Base-by-base conservation (phyloP, 2,797 vertebrate genomes). In the Acanthurus lineatus region DNA sequence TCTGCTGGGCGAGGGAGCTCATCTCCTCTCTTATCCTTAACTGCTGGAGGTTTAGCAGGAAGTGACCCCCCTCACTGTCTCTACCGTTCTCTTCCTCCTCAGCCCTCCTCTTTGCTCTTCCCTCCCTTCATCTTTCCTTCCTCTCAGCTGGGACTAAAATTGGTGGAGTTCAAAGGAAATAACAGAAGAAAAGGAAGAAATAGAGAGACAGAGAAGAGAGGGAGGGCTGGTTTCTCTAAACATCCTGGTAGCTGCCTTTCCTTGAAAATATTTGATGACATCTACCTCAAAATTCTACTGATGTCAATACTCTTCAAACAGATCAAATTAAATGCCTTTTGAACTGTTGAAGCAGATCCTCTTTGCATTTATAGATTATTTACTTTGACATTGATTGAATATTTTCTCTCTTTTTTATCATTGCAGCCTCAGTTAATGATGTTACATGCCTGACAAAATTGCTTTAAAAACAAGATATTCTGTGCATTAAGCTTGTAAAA, bases 211-310 rank as follows among this genome's bases (percentile, higher is more conserved):
- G 28, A 32, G 28, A 32, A 35, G 57, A 61, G 44, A 79, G 47
- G 60, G 65, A 69, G 52, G 67, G 71, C 48, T 12, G 61, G 73
- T 51, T 62, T 80, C 49, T 72, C 51, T 69, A 68, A 88, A 88
- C 83, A 90, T 91, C 88, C 87, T 79, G 79, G n/a, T 47, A 22
- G 22, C 61, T 49, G 42, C 64, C 67, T 63, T 83, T 77, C 57
- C 54, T 65, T 73, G 60, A 25, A 61, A 54, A 81, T 16, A 61
- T 60, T 45, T 16, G 3, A 80, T 56, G 66, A 71, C 62, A 48
- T 82, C 61, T 65, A 32, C 51, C 48, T 45, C 15, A 12, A 17
- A 57, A 17, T 15, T 28, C 54, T 79, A 15, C 63, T 45, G 16
- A 38, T 45, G 9, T 16, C 5, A 66, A 75, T 79, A 22, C n/a